A percentile compares a stretch with the other conserved stretches of the same genome.
Evolutionary conservation across 2,888 invertebrate species (phyloP).

Genomic region (Melanotus villosus): DNA sequence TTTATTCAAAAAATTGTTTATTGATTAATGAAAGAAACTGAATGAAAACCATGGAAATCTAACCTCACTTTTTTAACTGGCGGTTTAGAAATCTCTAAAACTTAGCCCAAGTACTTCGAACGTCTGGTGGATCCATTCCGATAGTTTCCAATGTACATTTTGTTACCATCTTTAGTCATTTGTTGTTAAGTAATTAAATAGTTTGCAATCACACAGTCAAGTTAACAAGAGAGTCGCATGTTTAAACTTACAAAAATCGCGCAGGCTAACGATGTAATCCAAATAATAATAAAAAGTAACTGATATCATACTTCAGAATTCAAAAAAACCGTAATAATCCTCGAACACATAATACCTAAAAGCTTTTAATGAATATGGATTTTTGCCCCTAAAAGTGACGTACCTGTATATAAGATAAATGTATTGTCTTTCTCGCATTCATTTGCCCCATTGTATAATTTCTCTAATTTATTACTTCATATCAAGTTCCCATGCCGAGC

Average conservation of each 20-base stretch:
- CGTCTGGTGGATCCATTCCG: too few relatives aligned
- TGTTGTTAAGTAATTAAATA: too few relatives aligned
- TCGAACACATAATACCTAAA: slow-evolving; percentile 44
- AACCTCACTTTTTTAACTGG: too few relatives aligned
- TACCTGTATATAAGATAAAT: slow-evolving; percentile 55
- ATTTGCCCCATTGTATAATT: slow-evolving; percentile 59
- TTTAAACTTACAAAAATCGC: too few relatives aligned
- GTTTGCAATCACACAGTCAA: too few relatives aligned
- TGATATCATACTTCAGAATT: slow-evolving; percentile 41
- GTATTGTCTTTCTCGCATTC: slow-evolving; percentile 59
- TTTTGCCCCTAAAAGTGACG: slow-evolving; percentile 47
- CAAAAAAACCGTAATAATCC: slow-evolving; percentile 39
- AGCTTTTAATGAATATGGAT: slow-evolving; percentile 52
- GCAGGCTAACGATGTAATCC: too few relatives aligned
- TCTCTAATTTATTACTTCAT: slow-evolving; percentile 61
- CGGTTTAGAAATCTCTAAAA: too few relatives aligned
- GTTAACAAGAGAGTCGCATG: too few relatives aligned
- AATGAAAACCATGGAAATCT: neutral
- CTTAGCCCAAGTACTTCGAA: too few relatives aligned
- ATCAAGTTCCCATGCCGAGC: slow-evolving; percentile 56
- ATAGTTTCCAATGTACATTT: too few relatives aligned
- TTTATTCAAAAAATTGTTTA: too few relatives aligned
- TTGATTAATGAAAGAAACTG: neutral
- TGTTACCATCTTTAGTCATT: too few relatives aligned
- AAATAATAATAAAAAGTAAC: slow-evolving; percentile 31